phyloP scores from a whole-genome alignment of 2,113 vertebrate species.

The Scolopax mira region DNA sequence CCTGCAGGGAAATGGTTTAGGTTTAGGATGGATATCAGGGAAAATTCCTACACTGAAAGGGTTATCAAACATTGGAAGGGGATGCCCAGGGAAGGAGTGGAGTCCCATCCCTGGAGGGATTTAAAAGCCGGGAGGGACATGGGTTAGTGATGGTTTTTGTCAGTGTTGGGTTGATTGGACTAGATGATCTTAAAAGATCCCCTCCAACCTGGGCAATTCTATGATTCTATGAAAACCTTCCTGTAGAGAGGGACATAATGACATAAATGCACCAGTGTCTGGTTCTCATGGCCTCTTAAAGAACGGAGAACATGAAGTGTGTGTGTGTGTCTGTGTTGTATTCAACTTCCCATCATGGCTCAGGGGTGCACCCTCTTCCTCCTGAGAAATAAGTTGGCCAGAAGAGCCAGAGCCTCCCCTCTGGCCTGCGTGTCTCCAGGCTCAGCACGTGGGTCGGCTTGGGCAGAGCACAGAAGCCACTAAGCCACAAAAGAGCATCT shows the following conservation, averaged over 20 bases:
- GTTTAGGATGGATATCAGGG: too few relatives aligned
- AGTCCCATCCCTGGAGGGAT: too few relatives aligned
- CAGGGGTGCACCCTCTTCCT: not conserved
- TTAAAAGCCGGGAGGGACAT: too few relatives aligned
- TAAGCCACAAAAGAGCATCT: slow-evolving; percentile 8
- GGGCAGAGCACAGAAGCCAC: not conserved
- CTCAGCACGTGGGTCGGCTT: not conserved
- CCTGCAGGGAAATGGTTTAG: not conserved
- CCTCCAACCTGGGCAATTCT: too few relatives aligned
- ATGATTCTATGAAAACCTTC: not conserved
- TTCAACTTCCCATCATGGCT: not conserved
- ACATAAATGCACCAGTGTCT: not conserved
- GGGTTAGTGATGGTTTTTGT: too few relatives aligned
- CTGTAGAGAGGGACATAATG: not conserved
- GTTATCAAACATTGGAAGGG: too few relatives aligned
- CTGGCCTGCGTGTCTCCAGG: not conserved
- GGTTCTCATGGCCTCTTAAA: not conserved
- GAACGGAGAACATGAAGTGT: not conserved
- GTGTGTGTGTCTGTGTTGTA: not conserved
- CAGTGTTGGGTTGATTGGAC: too few relatives aligned
- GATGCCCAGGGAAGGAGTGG: too few relatives aligned
- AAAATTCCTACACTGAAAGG: too few relatives aligned
- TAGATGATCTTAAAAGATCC: too few relatives aligned
- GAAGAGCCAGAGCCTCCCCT: not conserved
- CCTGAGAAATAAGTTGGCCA: not conserved